Base-by-base conservation (phyloP, 2,888 invertebrate species). In the Thera obeliscata region DNA sequence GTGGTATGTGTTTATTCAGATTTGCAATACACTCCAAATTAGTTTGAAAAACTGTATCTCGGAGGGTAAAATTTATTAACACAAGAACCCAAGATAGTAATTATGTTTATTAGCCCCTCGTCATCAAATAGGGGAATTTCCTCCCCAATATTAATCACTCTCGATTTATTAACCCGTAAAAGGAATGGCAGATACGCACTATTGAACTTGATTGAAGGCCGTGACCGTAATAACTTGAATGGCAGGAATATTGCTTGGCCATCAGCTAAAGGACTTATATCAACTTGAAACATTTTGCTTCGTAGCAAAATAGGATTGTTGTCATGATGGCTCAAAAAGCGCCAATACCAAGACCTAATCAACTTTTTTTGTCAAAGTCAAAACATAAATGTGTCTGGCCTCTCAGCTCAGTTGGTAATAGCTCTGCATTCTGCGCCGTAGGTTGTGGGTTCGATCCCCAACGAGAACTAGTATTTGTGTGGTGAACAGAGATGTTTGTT, bases 91-190 rank as follows among this genome's bases (percentile, higher is more conserved):
- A 50, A 3, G 22, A 50, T 50, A 50, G 33, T 22, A 8, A 52
- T 33, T 6, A 50, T 7, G 33, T 52, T 9, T 60, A 52, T 52
- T 60, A 12, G 4, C 50, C 50, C 50, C 36, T 52, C 60, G 33
- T 60, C 60, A 60, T 60, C 49, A 59, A 38, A 41, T 54, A 5
- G 11, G 35, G 11, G 43, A 54, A 46, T 36, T 61, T 52, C 61
- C 55, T 61, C 41, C 52, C 57, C 57, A 57, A 66, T 61, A 57
- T 66, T 66, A 66, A 66, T 66, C 57, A 66, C 61, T 57, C 52
- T 36, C 35, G 22, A 57, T 61, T 66, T 57, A 66, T 56, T 66
- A 49, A 22, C 41, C 43, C 52, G 56, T 48, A 61, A 66, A 61
- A 61, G 56, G 56, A 54, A 56, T 38, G 46, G 12, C 22, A 43